phyloP scores from a whole-genome alignment of 2,888 invertebrate species.

The Apodemia mormo region DNA sequence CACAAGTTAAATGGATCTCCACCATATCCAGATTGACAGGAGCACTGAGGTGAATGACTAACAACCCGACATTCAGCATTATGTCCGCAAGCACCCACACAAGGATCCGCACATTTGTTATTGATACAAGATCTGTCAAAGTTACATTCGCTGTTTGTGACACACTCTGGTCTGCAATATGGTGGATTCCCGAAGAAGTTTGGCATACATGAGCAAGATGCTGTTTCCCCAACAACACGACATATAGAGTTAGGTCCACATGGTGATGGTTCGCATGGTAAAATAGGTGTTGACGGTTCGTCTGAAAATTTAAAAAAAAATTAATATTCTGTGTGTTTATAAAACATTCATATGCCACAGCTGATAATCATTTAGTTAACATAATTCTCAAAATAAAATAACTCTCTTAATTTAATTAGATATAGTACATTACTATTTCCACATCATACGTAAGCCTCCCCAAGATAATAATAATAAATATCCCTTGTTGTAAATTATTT shows the following conservation, averaged over 20 bases:
- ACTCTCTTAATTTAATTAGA: not conserved
- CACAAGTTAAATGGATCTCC: slow-evolving; percentile 92
- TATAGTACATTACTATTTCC: too few relatives aligned
- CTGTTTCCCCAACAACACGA: slow-evolving; percentile 72
- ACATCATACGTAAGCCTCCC: too few relatives aligned
- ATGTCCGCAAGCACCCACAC: slow-evolving; percentile 89
- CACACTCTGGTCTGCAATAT: slow-evolving; percentile 91
- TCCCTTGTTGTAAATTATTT: too few relatives aligned
- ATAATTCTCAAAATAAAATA: too few relatives aligned
- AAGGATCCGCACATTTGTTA: slow-evolving; percentile 90
- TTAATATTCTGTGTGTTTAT: too few relatives aligned
- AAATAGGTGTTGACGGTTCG: slow-evolving; percentile 54
- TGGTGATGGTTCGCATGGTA: slow-evolving; percentile 86
- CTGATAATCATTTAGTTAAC: too few relatives aligned
- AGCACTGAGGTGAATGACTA: slow-evolving; percentile 93
- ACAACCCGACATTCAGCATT: slow-evolving; percentile 89
- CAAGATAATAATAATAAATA: too few relatives aligned
- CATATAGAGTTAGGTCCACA: slow-evolving; percentile 91
- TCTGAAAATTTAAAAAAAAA: slow-evolving; percentile 42
- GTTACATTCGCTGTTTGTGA: slow-evolving; percentile 90
- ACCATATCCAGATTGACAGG: slow-evolving; percentile 85
- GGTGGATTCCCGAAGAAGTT: slow-evolving; percentile 88
- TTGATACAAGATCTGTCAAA: slow-evolving; percentile 89
- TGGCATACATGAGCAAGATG: slow-evolving; percentile 87
- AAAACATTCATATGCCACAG: too few relatives aligned